phyloP scores from a whole-genome alignment of 1,140 invertebrate species.

The Asbolus verrucosus region DNA sequence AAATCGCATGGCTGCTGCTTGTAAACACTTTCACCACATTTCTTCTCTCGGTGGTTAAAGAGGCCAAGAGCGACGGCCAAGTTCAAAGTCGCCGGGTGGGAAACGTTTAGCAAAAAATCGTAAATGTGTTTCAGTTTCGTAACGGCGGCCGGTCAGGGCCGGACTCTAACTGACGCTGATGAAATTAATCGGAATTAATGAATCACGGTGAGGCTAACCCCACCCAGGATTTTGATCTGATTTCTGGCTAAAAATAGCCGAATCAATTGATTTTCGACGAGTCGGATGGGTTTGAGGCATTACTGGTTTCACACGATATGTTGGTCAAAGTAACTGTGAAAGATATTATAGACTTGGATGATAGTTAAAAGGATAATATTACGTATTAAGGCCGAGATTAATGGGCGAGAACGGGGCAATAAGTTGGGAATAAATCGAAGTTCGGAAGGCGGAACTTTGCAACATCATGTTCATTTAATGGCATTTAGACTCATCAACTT shows the following conservation, averaged over 20 bases:
- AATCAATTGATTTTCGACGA: not conserved
- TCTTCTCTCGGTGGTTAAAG: conserved; percentile 42
- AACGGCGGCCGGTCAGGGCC: not conserved
- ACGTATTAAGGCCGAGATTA: conserved; percentile 10
- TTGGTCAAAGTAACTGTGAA: conserved; percentile 10
- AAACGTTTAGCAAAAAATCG: not conserved
- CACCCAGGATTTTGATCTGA: not conserved
- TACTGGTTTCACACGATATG: conserved; percentile 7
- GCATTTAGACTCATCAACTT: not conserved
- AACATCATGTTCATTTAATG: not conserved
- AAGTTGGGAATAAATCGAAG: conserved; percentile 7
- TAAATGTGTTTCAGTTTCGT: not conserved
- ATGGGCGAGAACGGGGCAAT: not conserved
- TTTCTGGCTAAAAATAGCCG: not conserved
- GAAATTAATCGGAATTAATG: not conserved
- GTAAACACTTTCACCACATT: conserved; percentile 35
- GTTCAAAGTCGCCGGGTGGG: conserved; percentile 36
- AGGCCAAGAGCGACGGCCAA: conserved; percentile 42
- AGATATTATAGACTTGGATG: not conserved
- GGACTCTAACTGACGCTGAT: not conserved
- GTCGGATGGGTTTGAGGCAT: not conserved
- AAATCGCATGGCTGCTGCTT: conserved; percentile 27
- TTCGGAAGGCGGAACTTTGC: conserved; percentile 8
- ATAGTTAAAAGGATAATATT: conserved; percentile 3
- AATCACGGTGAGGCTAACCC: not conserved